Evolutionary conservation across 1,140 invertebrate species (phyloP).

Genomic region (Drosophila equinoxialis): DNA sequence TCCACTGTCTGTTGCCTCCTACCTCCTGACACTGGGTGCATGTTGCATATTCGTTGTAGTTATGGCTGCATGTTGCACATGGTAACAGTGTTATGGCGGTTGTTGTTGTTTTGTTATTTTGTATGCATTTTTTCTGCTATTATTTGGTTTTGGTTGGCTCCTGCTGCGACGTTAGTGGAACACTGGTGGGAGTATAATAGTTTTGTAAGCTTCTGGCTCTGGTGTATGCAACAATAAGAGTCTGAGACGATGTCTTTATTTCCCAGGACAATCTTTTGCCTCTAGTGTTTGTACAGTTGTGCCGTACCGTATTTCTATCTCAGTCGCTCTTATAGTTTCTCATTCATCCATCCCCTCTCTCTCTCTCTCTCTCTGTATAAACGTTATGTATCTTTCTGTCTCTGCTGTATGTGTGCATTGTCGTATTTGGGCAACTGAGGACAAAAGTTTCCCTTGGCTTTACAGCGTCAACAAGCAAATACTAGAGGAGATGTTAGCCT

Average conservation of each 20-base stretch:
- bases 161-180: constrained; percentile 39
- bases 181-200: constrained; percentile 69
- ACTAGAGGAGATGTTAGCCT: constrained; percentile 37
- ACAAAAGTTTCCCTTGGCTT: constrained; percentile 78
- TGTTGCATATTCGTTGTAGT: constrained; percentile 14
- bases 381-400: constrained; percentile 3
- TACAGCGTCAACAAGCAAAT: constrained; percentile 76
- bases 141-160: constrained; percentile 56
- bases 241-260: constrained; percentile 74
- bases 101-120: constrained; percentile 60
- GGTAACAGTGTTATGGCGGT: constrained; percentile 21
- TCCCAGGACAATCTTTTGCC: constrained; percentile 77
- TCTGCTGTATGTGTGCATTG: constrained; percentile 49
- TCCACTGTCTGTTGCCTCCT: too few species aligned
- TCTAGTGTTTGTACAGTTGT: constrained; percentile 73
- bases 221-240: constrained; percentile 73
- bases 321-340: not conserved
- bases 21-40: not conserved
- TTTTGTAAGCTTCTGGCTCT: constrained; percentile 76
- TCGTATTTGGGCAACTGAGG: constrained; percentile 77
- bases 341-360: constrained; percentile 18
- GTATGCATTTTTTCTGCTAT: constrained; percentile 62
- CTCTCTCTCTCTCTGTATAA: not conserved
- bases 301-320: constrained; percentile 30
- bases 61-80: constrained; percentile 22